Percentiles rank a stretch among this genome's conserved stretches.
These are phyloP conservation scores for Pteropus rufus DNA, from an alignment of 2,797 vertebrate genomes.

Conservation along the genomic window DNA sequence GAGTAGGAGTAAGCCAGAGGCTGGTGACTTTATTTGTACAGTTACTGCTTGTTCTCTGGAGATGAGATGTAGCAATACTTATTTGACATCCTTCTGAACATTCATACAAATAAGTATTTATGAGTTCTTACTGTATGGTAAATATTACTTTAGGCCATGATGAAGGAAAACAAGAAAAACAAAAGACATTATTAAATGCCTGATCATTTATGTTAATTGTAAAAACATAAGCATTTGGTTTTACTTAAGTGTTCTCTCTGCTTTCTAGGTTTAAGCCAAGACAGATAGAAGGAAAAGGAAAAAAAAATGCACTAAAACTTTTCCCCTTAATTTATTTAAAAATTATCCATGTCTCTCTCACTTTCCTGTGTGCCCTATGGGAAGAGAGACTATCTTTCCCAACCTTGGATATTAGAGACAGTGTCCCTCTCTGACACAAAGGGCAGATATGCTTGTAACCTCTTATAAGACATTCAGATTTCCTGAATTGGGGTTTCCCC, in stretches of 20 bases:
- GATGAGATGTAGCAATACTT: neutral
- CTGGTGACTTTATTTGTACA: neutral
- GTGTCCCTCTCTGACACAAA: neutral
- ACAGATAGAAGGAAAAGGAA: neutral
- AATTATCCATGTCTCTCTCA: neutral
- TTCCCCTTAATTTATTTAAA: neutral
- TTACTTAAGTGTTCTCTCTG: neutral
- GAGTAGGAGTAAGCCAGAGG: neutral
- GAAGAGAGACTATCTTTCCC: neutral
- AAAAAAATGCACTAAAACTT: neutral
- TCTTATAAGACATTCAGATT: neutral
- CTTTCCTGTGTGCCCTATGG: neutral
- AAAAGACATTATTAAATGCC: neutral
- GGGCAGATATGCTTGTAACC: neutral
- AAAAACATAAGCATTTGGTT: neutral
- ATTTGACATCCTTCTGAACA: neutral
- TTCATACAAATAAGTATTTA: neutral
- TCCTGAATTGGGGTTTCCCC: neutral
- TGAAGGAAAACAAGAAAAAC: neutral
- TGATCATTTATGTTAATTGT: neutral
- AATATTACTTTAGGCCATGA: neutral
- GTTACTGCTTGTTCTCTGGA: neutral
- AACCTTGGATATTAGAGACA: neutral
- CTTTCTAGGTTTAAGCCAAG: neutral
- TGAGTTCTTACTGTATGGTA: neutral